A percentile compares a stretch with the other conserved stretches of the same genome.
Conservation (phyloP, 2,888 invertebrate species). For the Nomada ruficornis region DNA sequence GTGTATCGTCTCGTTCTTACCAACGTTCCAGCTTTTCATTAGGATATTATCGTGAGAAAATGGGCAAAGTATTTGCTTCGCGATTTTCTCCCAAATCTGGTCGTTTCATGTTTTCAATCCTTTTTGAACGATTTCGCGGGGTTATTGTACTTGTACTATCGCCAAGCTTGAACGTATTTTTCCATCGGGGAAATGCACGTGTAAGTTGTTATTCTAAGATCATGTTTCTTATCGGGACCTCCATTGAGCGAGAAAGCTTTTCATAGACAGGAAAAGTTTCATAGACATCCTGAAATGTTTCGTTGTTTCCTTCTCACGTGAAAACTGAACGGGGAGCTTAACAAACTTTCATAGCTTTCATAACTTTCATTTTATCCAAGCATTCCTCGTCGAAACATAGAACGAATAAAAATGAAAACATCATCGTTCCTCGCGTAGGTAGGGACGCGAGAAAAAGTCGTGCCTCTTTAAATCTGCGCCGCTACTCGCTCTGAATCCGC, state of each 20-base stretch:
- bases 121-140: too few species aligned
- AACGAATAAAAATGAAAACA: neutral
- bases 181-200: too few species aligned
- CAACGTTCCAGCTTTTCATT: too few species aligned
- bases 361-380: neutral
- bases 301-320: neutral
- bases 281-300: neutral
- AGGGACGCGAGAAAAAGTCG: neutral
- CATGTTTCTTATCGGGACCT: neutral
- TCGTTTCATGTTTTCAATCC: too few species aligned
- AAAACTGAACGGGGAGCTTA: neutral
- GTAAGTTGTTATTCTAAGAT: slow-evolving; percentile 25
- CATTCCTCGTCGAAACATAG: neutral
- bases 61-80: too few species aligned
- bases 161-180: neutral
- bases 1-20: too few species aligned
- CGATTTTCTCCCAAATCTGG: too few species aligned
- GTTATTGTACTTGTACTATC: neutral
- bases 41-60: too few species aligned
- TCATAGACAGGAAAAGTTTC: neutral
- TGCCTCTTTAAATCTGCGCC: neutral
- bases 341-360: neutral
- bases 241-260: slow-evolving; percentile 27
- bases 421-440: too few species aligned
- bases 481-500: neutral